Evolutionary conservation across 2,888 invertebrate species (phyloP).

Genomic region (Drosophila vallismaia): DNA sequence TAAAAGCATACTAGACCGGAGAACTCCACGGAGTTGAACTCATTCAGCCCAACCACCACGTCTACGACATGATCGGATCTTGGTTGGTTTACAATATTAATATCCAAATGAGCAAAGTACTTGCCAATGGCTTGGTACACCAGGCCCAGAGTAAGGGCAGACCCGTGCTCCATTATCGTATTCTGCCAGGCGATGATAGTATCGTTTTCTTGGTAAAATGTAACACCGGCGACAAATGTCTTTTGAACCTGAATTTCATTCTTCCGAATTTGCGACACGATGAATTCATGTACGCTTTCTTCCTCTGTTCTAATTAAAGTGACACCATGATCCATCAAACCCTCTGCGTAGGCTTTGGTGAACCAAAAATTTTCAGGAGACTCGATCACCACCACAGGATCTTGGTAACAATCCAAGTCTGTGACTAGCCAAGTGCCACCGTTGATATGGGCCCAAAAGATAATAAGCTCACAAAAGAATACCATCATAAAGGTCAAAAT

Average conservation of each 20-base stretch:
- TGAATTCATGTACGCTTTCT: background rate
- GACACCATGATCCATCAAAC: background rate
- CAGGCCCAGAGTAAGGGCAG: conserved; percentile 43
- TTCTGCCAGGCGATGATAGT: conserved; percentile 54
- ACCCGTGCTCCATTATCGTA: conserved; percentile 42
- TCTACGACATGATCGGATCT: conserved; percentile 84
- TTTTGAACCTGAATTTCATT: background rate
- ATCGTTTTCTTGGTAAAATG: background rate
- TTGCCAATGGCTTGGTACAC: conserved; percentile 48
- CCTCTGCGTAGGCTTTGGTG: background rate
- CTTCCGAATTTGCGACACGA: background rate
- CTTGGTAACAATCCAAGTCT: background rate
- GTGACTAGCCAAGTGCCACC: background rate
- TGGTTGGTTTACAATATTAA: conserved; percentile 86
- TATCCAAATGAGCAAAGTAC: conserved; percentile 11
- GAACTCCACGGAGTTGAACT: background rate
- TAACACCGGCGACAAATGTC: conserved; percentile 34
- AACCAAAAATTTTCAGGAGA: too few species aligned
- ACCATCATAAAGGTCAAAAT: conserved; percentile 81
- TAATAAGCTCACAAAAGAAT: accelerated
- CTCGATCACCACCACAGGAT: background rate
- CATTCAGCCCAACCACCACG: accelerated
- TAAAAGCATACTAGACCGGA: conserved; percentile 76
- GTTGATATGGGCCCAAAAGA: background rate
- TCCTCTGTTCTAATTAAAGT: background rate